Percentiles rank a stretch among this genome's conserved stretches.
These are phyloP conservation scores for Novumbra hubbsi DNA, from an alignment of 2,797 vertebrate genomes.

Conservation along the genomic window DNA sequence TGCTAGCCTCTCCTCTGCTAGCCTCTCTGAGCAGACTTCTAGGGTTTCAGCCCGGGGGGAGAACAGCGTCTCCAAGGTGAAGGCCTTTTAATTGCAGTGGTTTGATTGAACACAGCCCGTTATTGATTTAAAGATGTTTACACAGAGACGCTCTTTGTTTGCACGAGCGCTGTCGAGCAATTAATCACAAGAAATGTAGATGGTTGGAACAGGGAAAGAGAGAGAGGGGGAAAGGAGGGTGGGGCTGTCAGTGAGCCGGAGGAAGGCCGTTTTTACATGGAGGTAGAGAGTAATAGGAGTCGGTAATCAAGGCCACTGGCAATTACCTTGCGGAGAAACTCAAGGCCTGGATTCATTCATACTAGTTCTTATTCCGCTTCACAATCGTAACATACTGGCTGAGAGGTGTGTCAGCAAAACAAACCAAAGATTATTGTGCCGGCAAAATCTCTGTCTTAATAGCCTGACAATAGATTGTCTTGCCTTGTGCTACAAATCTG, in stretches of 20 bases:
- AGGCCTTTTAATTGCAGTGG: slow-evolving; percentile 29
- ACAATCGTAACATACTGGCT: not conserved
- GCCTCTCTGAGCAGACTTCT: slow-evolving; percentile 15
- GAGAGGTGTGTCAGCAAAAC: not conserved
- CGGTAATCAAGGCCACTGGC: slow-evolving; percentile 27
- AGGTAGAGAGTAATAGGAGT: slow-evolving; percentile 24
- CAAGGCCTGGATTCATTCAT: slow-evolving; percentile 7
- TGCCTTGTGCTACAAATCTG: not conserved
- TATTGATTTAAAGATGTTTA: slow-evolving; percentile 39
- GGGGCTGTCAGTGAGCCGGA: slow-evolving; percentile 45
- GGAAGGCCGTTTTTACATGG: slow-evolving; percentile 10
- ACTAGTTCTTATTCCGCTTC: not conserved
- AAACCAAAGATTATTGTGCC: not conserved
- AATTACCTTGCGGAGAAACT: slow-evolving; percentile 26
- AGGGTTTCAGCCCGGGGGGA: slow-evolving; percentile 21
- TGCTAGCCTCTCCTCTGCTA: not conserved
- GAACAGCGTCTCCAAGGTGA: slow-evolving; percentile 16
- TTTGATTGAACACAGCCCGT: slow-evolving; percentile 30
- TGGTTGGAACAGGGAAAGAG: not conserved
- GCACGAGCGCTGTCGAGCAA: slow-evolving; percentile 21
- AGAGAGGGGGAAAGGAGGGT: not conserved
- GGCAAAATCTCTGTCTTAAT: not conserved
- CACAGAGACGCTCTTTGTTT: slow-evolving; percentile 31
- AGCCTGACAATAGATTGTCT: not conserved
- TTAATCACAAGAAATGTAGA: slow-evolving; percentile 36